Percentiles rank a stretch among this genome's conserved stretches.
Conservation (phyloP, 2,888 invertebrate genomes). For the Fragum fragum region DNA sequence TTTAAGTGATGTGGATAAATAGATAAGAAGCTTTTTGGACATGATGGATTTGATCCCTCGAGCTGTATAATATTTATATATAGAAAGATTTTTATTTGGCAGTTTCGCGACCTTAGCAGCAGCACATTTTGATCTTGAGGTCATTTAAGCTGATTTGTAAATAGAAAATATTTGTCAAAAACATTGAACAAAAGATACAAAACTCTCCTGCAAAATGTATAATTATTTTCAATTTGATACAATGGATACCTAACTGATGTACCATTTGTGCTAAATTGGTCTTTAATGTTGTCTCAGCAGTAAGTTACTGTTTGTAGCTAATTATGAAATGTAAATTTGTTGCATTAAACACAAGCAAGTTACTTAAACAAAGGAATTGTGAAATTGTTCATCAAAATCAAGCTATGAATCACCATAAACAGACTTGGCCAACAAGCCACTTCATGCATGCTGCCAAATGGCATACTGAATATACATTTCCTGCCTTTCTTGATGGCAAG, state of each 20-base stretch:
- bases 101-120: slow-evolving; percentile 64
- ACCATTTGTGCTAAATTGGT: slow-evolving; percentile 54
- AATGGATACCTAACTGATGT: slow-evolving; percentile 59
- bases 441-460: too few relatives aligned
- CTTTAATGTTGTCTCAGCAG: slow-evolving; percentile 13
- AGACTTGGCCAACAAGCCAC: too few relatives aligned
- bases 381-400: too few relatives aligned
- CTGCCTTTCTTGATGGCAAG: too few relatives aligned
- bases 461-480: too few relatives aligned
- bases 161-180: slow-evolving; percentile 70
- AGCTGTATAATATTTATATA: slow-evolving; percentile 31
- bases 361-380: too few relatives aligned
- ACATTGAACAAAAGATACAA: slow-evolving; percentile 51
- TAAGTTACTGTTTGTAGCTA: background rate
- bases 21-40: slow-evolving; percentile 37
- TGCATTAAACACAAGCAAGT: too few relatives aligned
- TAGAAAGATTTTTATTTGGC: slow-evolving; percentile 55
- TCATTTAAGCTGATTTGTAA: slow-evolving; percentile 67
- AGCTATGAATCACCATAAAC: too few relatives aligned
- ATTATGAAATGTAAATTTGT: too few relatives aligned
- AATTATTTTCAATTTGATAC: slow-evolving; percentile 43
- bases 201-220: slow-evolving; percentile 39
- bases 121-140: slow-evolving; percentile 52
- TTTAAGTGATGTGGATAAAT: slow-evolving; percentile 43
- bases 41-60: slow-evolving; percentile 53